phyloP scores from a whole-genome alignment of 2,113 vertebrate species.

The Mus musculus region GRCm39 chr3:109216001-109216500 shows the following conservation, averaged over 20 bases:
- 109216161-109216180: background rate
- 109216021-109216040: background rate
- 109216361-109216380: conserved; percentile 24
- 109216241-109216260: background rate
- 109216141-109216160: conserved; percentile 31
- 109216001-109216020: background rate
- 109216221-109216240: background rate
- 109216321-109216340: background rate
- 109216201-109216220: background rate
- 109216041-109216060: background rate
- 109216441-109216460: background rate
- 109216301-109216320: background rate
- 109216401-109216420: background rate
- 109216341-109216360: conserved; percentile 31
- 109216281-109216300: background rate
- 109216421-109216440: background rate
- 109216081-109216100: conserved; percentile 2
- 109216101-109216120: conserved; percentile 8
- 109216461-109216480: background rate
- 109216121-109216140: conserved; percentile 17
- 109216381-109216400: background rate
- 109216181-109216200: background rate
- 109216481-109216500: background rate
- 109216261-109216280: background rate
- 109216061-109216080: background rate